Evolutionary conservation across 2,888 invertebrate genomes (phyloP).

Genomic region (Brachynemurus nebulosus): DNA sequence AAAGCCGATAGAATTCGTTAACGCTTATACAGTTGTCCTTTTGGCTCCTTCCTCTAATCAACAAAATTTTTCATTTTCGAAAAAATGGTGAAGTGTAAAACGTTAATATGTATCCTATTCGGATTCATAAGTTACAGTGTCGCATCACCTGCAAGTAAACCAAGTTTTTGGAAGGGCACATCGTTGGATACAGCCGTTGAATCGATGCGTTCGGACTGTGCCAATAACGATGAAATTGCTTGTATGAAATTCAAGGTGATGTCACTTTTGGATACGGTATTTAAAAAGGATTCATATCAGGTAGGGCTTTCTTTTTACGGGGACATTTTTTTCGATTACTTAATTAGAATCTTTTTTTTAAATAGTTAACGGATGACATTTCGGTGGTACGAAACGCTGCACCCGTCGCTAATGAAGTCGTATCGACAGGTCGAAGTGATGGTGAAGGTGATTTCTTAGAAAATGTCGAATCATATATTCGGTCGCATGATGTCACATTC

Average conservation of each 20-base stretch:
- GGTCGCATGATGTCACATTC: slow-evolving; percentile 67
- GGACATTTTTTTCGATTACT: neutral
- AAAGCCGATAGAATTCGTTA: slow-evolving; percentile 1
- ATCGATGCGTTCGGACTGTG: slow-evolving; percentile 61
- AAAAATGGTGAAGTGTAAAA: slow-evolving; percentile 21
- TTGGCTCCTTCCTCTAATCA: too few relatives aligned
- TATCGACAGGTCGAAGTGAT: slow-evolving; percentile 40
- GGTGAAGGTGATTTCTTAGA: slow-evolving; percentile 46
- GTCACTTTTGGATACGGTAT: slow-evolving; percentile 60
- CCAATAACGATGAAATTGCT: slow-evolving; percentile 59
- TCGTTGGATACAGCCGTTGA: slow-evolving; percentile 60
- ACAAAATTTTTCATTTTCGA: neutral
- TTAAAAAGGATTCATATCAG: slow-evolving; percentile 67
- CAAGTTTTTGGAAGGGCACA: slow-evolving; percentile 55
- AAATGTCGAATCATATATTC: slow-evolving; percentile 54
- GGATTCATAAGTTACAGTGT: slow-evolving; percentile 41
- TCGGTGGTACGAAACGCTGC: slow-evolving; percentile 61
- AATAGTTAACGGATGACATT: slow-evolving; percentile 56
- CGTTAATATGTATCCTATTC: slow-evolving; percentile 25
- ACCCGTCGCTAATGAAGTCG: slow-evolving; percentile 45
- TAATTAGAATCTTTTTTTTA: slow-evolving; percentile 8
- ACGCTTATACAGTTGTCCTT: slow-evolving; percentile 2
- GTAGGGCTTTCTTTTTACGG: slow-evolving; percentile 32
- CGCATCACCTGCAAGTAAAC: slow-evolving; percentile 45
- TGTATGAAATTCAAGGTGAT: slow-evolving; percentile 76